Evolutionary conservation across 2,113 vertebrate species (phyloP), one percentile per base, ranked within the genome.

Genomic region (Motacilla tschutschensis): DNA sequence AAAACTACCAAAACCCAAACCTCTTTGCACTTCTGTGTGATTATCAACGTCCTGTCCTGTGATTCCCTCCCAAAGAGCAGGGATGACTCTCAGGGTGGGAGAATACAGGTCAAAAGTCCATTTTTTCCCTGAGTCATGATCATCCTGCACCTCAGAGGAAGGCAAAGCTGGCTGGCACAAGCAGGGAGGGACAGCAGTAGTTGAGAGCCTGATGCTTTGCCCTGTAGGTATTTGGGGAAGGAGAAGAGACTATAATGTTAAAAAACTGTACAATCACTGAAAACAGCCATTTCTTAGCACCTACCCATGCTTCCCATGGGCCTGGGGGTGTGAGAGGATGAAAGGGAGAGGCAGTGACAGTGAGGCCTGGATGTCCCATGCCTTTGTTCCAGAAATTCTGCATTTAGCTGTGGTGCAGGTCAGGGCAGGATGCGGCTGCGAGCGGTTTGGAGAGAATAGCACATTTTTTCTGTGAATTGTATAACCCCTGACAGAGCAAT

Each of bases 301-400:
- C 14, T 35, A 1, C 5, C 10, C 12, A 0, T 21, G 28, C 22
- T 5, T 63, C 33, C 51, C n/a, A 8, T 8, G 15, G 47, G 7
- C 8, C 53, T 50, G 47, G n/a, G 65, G 78, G 13, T 74, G 62
- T 6, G 63, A 9, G 53, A 33, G 74, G 43, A 3, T 57, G 63
- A 40, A 48, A 59, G 40, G 63, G 53, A 53, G n/a, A 29, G 41
- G 38, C 70, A 60, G 12, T 2, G 53, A 33, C 31, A 57, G 38
- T 1, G 3, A 29, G 40, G 21, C 48, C 53, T n/a, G 29, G 17
- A 15, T 20, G 24, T 36, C 79, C 62, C 22, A 5, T 31, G 54
- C 28, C 17, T n/a, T 6, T 53, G 21, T 71, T 76, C 83, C 57
- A 71, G 67, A 82, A 91, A 57, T 63, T 58, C 59, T 76, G 21